Evolutionary conservation across 2,113 vertebrate genomes (phyloP).

Genomic region (Perca schrenkii): DNA sequence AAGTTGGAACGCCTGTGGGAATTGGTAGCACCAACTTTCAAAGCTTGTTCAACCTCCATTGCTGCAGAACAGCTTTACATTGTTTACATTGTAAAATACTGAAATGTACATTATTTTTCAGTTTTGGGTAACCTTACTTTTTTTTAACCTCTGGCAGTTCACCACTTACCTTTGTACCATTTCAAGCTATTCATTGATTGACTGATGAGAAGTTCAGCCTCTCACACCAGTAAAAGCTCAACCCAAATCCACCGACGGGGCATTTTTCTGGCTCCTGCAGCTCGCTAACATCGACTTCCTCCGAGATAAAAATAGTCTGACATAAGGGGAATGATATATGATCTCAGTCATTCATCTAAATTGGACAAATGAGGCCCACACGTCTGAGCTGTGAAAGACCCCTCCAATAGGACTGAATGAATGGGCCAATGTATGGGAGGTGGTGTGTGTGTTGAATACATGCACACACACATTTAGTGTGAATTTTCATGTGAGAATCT

Average conservation of each 20-base stretch:
- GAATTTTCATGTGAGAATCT: constrained; percentile 23
- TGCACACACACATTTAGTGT: constrained; percentile 11
- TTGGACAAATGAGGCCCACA: constrained; percentile 78
- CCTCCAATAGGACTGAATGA: constrained; percentile 43
- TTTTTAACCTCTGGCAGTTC: no score
- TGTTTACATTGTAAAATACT: no score
- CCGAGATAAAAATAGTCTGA: constrained; percentile 67
- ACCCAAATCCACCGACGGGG: constrained; percentile 34
- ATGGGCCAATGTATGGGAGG: constrained; percentile 39
- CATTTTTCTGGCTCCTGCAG: constrained; percentile 37
- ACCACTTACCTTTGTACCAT: no score
- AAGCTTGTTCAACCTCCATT: no score
- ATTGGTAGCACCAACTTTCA: no score
- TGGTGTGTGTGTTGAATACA: constrained; percentile 33
- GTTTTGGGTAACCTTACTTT: no score
- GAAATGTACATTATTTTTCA: no score
- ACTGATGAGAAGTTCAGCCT: constrained; percentile 27
- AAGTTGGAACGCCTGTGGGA: no score
- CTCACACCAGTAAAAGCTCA: constrained; percentile 26
- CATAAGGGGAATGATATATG: constrained; percentile 72
- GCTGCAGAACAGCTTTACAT: no score
- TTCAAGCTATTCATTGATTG: not conserved
- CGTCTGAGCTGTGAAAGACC: constrained; percentile 64
- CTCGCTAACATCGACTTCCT: constrained; percentile 45
- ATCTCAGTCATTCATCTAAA: constrained; percentile 76